Percentiles rank a stretch among this genome's conserved stretches.
phyloP scores from a whole-genome alignment of 1,140 invertebrate genomes.

The Ceratoteleas bidentatus region DNA sequence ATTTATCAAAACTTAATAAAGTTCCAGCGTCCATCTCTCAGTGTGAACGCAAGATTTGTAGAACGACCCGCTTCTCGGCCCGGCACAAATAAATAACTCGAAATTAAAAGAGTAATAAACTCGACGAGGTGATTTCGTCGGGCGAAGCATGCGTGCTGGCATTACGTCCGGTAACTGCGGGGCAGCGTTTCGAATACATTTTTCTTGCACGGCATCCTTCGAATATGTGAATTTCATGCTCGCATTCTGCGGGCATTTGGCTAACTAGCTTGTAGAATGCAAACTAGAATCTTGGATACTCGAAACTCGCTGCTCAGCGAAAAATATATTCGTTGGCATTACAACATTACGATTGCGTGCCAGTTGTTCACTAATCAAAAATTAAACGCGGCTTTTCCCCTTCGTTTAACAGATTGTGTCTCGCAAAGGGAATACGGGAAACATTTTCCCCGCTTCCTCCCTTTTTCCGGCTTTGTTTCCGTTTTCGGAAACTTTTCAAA shows the following conservation, averaged over 20 bases:
- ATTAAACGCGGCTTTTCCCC: not conserved
- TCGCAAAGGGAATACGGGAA: not conserved
- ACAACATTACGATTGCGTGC: conserved; percentile 14
- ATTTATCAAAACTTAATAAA: too few species aligned
- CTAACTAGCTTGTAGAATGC: conserved; percentile 55
- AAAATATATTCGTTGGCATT: conserved; percentile 14
- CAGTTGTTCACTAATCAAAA: not conserved
- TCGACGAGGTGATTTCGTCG: conserved; percentile 12
- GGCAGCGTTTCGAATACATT: conserved; percentile 15
- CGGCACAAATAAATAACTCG: too few species aligned
- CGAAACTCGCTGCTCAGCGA: conserved; percentile 20
- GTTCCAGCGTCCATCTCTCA: too few species aligned
- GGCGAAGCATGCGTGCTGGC: conserved; percentile 7
- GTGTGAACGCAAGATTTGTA: too few species aligned
- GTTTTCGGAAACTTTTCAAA: too few species aligned
- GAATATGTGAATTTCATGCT: conserved; percentile 54
- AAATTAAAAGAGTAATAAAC: too few species aligned
- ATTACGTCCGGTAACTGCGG: conserved; percentile 21
- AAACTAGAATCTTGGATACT: conserved; percentile 59
- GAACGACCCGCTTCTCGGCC: too few species aligned
- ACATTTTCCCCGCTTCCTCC: not conserved
- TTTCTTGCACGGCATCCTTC: conserved; percentile 37
- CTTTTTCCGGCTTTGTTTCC: too few species aligned
- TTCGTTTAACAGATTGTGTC: not conserved
- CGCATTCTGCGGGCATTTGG: conserved; percentile 38